phyloP scores from a whole-genome alignment of 2,797 vertebrate genomes.

The Heterohyrax brucei region DNA sequence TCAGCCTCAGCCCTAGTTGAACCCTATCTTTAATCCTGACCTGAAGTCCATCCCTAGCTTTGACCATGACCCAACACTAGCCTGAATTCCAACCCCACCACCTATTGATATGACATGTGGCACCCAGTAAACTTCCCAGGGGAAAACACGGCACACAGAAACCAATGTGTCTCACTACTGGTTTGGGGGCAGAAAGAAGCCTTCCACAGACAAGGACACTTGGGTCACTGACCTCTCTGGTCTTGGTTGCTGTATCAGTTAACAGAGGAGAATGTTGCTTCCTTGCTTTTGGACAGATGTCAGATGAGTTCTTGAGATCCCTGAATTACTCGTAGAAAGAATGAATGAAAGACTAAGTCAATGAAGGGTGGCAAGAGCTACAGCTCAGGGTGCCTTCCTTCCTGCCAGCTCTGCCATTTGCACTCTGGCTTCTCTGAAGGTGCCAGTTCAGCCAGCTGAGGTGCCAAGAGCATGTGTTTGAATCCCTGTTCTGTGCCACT shows the following conservation, averaged over 20 bases:
- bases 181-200: conserved; percentile 5
- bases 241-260: background rate
- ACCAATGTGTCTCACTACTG: background rate
- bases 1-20: background rate
- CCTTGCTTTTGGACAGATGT: background rate
- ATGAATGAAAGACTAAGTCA: conserved; percentile 48
- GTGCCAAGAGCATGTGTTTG: conserved; percentile 42
- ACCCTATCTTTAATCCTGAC: background rate
- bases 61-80: background rate
- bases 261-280: background rate
- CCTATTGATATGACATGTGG: background rate
- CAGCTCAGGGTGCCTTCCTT: background rate
- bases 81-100: background rate
- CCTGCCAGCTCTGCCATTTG: conserved; percentile 66
- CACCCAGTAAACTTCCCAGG: background rate
- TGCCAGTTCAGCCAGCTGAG: conserved; percentile 49
- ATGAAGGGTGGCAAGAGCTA: background rate
- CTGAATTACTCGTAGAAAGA: background rate
- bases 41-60: background rate
- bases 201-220: background rate
- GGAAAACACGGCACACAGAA: background rate
- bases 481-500: background rate
- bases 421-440: background rate
- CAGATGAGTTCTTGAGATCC: background rate
- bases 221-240: background rate